Evolutionary conservation across 1,140 invertebrate genomes (phyloP).

Genomic region (Acromyrmex heyeri): DNA sequence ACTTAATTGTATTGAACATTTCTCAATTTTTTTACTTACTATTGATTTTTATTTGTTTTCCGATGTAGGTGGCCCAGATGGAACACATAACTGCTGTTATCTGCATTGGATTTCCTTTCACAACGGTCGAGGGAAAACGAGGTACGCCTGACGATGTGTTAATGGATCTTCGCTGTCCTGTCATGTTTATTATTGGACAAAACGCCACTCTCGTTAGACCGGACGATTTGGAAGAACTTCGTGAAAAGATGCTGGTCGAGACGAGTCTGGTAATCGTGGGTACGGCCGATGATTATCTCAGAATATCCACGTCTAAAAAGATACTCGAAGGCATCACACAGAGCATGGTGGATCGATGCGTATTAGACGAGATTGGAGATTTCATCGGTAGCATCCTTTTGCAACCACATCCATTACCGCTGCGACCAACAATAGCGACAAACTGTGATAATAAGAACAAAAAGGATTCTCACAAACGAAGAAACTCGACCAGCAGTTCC

Average conservation of each 20-base stretch:
- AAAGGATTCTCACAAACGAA: constrained; percentile 81
- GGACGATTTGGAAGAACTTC: constrained; percentile 93
- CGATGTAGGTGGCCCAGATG: constrained; percentile 87
- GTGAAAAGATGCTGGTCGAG: constrained; percentile 92
- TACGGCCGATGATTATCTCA: constrained; percentile 92
- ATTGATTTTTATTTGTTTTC: neutral
- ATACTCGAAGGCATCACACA: constrained; percentile 93
- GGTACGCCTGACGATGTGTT: constrained; percentile 93
- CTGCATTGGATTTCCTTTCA: constrained; percentile 93
- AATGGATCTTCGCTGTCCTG: constrained; percentile 91
- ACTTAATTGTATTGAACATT: too few species aligned
- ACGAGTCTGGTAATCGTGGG: constrained; percentile 94
- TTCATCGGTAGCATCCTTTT: constrained; percentile 88
- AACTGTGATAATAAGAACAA: constrained; percentile 77
- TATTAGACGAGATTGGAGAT: constrained; percentile 90
- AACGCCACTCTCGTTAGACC: constrained; percentile 89
- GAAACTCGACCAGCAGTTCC: constrained; percentile 87
- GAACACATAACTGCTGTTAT: constrained; percentile 92
- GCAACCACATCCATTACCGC: constrained; percentile 88
- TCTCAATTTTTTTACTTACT: neutral
- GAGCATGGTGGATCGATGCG: constrained; percentile 92
- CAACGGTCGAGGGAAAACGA: constrained; percentile 91
- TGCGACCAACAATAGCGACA: constrained; percentile 83
- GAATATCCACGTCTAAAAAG: constrained; percentile 91
- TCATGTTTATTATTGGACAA: constrained; percentile 94